Evolutionary conservation across 2,113 vertebrate genomes (phyloP), one percentile per base, ranked within the genome.

Genomic region (Suncus etruscus): DNA sequence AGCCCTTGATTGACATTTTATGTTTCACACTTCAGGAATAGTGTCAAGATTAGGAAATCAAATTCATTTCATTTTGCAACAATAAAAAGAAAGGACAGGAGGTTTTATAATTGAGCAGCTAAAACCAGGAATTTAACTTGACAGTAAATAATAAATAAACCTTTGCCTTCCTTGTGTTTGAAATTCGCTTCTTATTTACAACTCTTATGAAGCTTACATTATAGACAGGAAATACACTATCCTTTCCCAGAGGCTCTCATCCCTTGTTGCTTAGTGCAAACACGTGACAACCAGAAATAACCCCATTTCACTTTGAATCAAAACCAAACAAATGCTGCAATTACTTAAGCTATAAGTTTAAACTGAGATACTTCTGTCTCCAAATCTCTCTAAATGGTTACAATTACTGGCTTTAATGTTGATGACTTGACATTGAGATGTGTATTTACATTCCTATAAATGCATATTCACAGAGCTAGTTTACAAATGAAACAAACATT

Each of bases 381-480:
- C 75, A 78, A 92, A 83, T 14, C 72, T 87, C 72, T 50, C 48
- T 51, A 91, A 91, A 86, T 83, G 78, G 70, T 74, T 87, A 65
- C 29, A 78, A 92, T 94, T 58, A 72, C n/a, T 87, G 58, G 61
- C 48, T 95, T 95, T 87, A 92, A 87, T 79, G 54, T 92, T 90
- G 73, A 86, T 82, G 65, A 85, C 22, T 87, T 86, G 25, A 51
- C 63, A 88, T 83, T 75, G 92, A 87, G 68, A 74, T 63, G 51
- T 90, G 31, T 81, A 94, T 61, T 94, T 76, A 81, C 73, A 89
- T 58, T 20, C 54, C 78, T 86, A 78, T 69, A 80, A 92, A 39
- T 58, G 29, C 27, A 12, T 84, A 63, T 63, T 83, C 91, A 84
- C 25, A 74, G 9, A 73, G 58, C 66, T 87, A n/a, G 51, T n/a